Evolutionary conservation across 2,113 vertebrate species (phyloP).

Genomic region (Uropsilus gracilis): DNA sequence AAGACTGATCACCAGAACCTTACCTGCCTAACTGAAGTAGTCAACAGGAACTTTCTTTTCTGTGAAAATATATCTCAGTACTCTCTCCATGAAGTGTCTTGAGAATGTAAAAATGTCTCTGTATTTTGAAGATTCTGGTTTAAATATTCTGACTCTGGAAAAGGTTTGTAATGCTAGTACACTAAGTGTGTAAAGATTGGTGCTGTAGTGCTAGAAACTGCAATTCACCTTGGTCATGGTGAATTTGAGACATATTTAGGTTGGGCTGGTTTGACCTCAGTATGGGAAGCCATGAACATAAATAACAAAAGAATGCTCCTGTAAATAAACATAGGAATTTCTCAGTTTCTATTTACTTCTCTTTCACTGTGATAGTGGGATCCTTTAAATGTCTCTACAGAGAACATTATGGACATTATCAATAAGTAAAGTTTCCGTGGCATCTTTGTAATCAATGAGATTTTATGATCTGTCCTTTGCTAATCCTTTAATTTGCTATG

Average conservation of each 20-base stretch:
- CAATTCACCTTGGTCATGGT: constrained; percentile 28
- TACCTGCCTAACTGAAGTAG: not conserved
- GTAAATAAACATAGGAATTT: not conserved
- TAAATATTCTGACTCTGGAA: not conserved
- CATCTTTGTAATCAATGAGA: not conserved
- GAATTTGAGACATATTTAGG: not conserved
- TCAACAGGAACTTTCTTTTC: not conserved
- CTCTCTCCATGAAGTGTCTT: not conserved
- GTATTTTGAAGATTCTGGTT: not conserved
- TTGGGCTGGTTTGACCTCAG: constrained; percentile 30
- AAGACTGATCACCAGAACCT: not conserved
- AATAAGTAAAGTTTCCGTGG: not conserved
- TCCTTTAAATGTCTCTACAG: not conserved
- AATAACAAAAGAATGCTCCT: not conserved
- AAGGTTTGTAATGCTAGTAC: not conserved
- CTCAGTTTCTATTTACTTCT: not conserved
- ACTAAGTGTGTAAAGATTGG: not conserved
- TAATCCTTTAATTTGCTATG: not conserved
- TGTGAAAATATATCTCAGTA: not conserved
- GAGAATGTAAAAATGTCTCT: constrained; percentile 8
- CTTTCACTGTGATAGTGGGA: not conserved
- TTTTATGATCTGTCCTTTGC: not conserved
- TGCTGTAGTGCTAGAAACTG: not conserved
- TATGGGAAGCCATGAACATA: constrained; percentile 1
- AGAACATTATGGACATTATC: not conserved